These are phyloP conservation scores for Anas bernieri DNA, from an alignment of 2,797 vertebrate genomes.

Conservation along the genomic window DNA sequence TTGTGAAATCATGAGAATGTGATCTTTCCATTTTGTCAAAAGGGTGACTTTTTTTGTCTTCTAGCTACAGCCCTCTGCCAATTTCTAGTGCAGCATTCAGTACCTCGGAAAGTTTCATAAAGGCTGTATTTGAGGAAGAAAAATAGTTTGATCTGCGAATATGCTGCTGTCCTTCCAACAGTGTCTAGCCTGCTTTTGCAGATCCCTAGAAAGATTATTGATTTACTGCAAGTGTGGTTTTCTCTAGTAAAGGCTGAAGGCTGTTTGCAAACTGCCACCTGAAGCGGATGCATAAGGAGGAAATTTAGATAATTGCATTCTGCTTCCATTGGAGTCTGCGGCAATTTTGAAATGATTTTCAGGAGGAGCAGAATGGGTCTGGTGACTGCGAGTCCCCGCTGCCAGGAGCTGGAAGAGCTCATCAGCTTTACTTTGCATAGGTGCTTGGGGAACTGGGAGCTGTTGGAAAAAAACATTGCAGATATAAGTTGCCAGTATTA, in stretches of 20 bases:
- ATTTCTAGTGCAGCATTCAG: neutral
- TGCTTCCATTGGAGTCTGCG: neutral
- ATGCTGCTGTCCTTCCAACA: neutral
- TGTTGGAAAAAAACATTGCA: neutral
- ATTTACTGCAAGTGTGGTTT: neutral
- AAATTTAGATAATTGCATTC: conserved; percentile 8
- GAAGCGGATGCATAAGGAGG: neutral
- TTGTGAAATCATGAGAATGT: conserved; percentile 15
- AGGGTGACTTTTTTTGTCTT: neutral
- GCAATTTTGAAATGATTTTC: neutral
- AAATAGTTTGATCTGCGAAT: conserved; percentile 34
- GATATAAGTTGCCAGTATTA: neutral
- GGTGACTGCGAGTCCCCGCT: neutral
- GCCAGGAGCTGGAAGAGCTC: neutral
- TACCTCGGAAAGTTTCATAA: conserved; percentile 19
- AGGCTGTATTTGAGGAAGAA: conserved; percentile 20
- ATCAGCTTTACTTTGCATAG: neutral
- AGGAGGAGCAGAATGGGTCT: neutral
- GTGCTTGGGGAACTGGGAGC: neutral
- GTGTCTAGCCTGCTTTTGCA: neutral
- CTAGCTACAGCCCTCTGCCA: neutral
- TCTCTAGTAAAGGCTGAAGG: conserved; percentile 6
- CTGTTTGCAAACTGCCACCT: conserved; percentile 38
- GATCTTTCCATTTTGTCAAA: conserved; percentile 32
- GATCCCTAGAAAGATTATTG: conserved; percentile 38